phyloP scores from a whole-genome alignment of 2,113 vertebrate genomes.

The Bos taurus region DNA sequence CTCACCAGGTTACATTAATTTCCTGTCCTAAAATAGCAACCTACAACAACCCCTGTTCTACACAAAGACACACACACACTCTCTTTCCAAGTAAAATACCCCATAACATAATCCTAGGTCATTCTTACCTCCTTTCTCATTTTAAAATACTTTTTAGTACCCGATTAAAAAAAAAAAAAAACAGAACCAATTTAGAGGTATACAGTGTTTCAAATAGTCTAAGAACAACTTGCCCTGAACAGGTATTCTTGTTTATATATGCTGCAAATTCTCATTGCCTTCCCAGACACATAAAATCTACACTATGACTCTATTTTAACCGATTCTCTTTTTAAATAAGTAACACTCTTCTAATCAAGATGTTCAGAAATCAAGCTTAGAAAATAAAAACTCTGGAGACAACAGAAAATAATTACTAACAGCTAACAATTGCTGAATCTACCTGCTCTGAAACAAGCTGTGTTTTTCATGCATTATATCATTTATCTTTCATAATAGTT shows the following conservation, averaged over 20 bases:
- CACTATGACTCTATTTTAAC: not conserved
- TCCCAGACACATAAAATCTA: not conserved
- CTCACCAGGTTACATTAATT: constrained; percentile 35
- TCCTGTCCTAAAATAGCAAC: constrained; percentile 50
- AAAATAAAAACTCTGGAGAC: constrained; percentile 20
- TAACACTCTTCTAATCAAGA: constrained; percentile 25
- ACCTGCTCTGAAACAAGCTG: not conserved
- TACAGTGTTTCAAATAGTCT: not conserved
- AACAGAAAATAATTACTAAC: constrained; percentile 9
- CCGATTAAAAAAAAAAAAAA: not conserved
- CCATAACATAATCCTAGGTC: not conserved
- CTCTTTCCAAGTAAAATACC: not conserved
- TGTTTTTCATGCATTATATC: not conserved
- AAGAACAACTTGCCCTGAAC: not conserved
- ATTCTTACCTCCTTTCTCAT: not conserved
- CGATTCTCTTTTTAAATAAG: constrained; percentile 38
- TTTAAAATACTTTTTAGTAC: constrained; percentile 24
- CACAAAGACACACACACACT: not conserved
- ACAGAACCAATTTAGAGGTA: not conserved
- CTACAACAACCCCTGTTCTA: not conserved
- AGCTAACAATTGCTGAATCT: not conserved
- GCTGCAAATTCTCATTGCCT: not conserved
- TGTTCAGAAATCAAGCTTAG: not conserved
- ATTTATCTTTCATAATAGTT: not conserved
- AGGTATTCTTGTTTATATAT: not conserved